Base-by-base conservation (phyloP, 1,140 invertebrate genomes). In the Ceratina australensis region DNA sequence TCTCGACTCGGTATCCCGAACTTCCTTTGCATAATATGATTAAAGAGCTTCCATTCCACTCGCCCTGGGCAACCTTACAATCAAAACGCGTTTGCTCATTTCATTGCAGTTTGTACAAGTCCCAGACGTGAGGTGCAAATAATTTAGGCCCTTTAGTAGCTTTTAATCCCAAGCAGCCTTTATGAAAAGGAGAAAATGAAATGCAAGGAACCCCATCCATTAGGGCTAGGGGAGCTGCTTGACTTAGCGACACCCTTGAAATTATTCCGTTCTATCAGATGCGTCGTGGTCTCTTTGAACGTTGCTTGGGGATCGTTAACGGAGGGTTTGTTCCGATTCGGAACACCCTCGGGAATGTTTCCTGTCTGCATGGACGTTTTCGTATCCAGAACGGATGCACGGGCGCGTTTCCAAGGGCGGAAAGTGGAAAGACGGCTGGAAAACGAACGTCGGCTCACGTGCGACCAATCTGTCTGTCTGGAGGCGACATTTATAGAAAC, bases 391-490 rank as follows among this genome's bases (percentile, higher is more conserved):
- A 54, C 52, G 33, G 33, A 42, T 42, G 33, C 33, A 33, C 33
- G 33, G 2, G 7, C 33, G 50, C 52, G 73, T 72, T 71, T 79
- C 65, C 52, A 63, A 22, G 57, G 64, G 64, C 52, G 78, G 78
- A 80, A 88, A 85, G 83, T 76, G 69, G 33, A 42, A 42, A 42
- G 33, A 57, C 24, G 28, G 69, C 68, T 64, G 71, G 80, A 88
- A 89, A 82, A 75, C 77, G 67, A 72, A 59, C 74, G 77, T 10
- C 52, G 71, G 52, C 65, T 86, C 86, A 87, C 81, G 74, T 86
- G 86, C 76, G 65, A 33, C 60, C 83, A 83, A 87, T 87, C 86
- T 83, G 78, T 80, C 66, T 78, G 13, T 18, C 12, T 15, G 13
- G 12, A 54, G 56, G 52, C 42, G 49, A 66, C 71, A 74, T 79